Percentiles rank a stretch among this genome's conserved stretches.
Evolutionary conservation across 2,113 vertebrate genomes (phyloP).

Genomic region (Muntiacus muntjak): DNA sequence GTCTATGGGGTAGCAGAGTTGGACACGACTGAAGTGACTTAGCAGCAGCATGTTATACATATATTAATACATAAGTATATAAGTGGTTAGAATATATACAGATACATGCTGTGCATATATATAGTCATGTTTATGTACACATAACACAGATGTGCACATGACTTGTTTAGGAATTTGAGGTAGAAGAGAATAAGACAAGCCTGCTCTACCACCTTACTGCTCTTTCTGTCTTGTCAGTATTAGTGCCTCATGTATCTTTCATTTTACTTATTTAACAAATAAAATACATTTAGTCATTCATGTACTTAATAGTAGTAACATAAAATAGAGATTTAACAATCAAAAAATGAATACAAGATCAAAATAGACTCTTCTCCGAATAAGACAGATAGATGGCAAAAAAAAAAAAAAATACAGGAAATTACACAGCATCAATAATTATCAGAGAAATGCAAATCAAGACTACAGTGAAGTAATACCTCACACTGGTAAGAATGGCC

Average conservation of each 20-base stretch:
- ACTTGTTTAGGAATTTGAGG: background rate
- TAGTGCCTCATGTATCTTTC: background rate
- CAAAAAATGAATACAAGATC: background rate
- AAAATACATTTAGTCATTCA: background rate
- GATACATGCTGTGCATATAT: background rate
- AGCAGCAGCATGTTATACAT: background rate
- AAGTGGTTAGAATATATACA: background rate
- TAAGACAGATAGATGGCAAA: background rate
- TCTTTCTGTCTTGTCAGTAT: background rate
- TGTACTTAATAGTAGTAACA: background rate
- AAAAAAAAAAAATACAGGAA: background rate
- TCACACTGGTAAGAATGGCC: background rate
- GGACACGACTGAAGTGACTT: too few species aligned
- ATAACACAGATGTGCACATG: background rate
- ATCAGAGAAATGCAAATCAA: background rate
- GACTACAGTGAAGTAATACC: background rate
- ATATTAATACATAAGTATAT: background rate
- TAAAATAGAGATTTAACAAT: background rate
- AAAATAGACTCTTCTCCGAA: background rate
- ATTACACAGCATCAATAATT: background rate
- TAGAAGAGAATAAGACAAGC: background rate
- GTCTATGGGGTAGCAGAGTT: too few species aligned
- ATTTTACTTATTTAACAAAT: background rate
- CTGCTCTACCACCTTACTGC: background rate
- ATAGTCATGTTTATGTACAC: background rate